Evolutionary conservation across 2,113 vertebrate genomes (phyloP).

Genomic region (Pogona vitticeps): DNA sequence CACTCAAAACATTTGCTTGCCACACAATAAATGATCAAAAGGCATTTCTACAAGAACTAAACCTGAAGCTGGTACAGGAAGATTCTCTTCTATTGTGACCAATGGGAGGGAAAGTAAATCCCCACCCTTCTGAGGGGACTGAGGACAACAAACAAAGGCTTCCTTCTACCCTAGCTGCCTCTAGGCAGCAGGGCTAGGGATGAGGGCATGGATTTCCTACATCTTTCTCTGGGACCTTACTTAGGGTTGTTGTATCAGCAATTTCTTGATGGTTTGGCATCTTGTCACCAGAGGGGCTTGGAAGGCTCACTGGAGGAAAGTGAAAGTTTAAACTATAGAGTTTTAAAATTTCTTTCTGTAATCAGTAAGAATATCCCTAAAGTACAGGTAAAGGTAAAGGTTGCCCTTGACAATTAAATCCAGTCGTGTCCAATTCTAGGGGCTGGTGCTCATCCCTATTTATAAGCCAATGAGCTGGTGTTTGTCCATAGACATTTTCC

Average conservation of each 20-base stretch:
- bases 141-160: background rate
- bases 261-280: background rate
- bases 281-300: background rate
- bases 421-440: too few species aligned
- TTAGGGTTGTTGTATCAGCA: background rate
- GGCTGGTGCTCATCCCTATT: too few species aligned
- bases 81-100: background rate
- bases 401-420: too few species aligned
- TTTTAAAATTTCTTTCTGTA: too few species aligned
- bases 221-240: background rate
- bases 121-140: rapidly evolving
- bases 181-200: background rate
- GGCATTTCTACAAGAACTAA: background rate
- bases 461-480: too few species aligned
- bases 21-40: background rate
- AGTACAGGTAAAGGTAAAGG: too few species aligned
- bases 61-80: background rate
- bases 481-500: too few species aligned
- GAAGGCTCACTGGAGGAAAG: too few species aligned
- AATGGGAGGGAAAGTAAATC: background rate
- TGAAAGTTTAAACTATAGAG: too few species aligned
- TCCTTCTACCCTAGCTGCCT: background rate
- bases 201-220: background rate
- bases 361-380: too few species aligned
- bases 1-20: background rate